phyloP scores from a whole-genome alignment of 2,888 invertebrate species.

The Bombyx huttoni region DNA sequence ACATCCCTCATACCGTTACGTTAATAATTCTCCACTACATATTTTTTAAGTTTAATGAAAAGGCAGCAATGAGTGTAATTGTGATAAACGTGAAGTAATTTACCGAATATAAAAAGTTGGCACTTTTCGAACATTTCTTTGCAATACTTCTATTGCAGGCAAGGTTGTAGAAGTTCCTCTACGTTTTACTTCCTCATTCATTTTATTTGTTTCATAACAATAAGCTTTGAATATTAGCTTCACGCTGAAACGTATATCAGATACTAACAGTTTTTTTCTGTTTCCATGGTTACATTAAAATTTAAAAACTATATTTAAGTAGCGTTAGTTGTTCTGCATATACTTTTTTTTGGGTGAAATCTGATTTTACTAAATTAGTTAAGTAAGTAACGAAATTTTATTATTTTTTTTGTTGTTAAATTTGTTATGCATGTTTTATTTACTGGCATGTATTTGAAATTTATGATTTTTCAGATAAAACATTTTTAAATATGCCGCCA shows the following conservation, averaged over 20 bases:
- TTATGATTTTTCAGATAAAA: neutral
- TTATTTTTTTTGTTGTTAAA: too few relatives aligned
- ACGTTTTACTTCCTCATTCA: slow-evolving; percentile 15
- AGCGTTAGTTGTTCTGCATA: too few relatives aligned
- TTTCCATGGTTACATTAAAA: neutral
- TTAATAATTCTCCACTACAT: neutral
- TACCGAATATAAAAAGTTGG: slow-evolving; percentile 42
- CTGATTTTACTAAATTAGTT: too few relatives aligned
- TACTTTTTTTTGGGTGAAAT: too few relatives aligned
- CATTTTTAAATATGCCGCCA: neutral
- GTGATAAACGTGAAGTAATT: neutral
- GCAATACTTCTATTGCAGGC: slow-evolving; percentile 52
- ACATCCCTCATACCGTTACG: neutral
- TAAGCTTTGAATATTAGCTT: neutral
- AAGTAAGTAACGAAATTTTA: too few relatives aligned
- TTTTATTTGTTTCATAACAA: slow-evolving; percentile 6
- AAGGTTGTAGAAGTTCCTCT: slow-evolving; percentile 22
- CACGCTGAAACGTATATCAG: neutral
- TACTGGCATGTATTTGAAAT: neutral
- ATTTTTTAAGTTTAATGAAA: neutral
- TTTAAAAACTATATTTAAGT: neutral
- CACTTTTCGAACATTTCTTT: slow-evolving; percentile 43
- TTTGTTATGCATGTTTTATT: neutral
- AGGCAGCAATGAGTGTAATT: neutral
- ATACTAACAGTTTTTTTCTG: neutral